These are phyloP conservation scores for Heliothis virescens DNA, from an alignment of 1,140 invertebrate genomes.

Conservation along the genomic window DNA sequence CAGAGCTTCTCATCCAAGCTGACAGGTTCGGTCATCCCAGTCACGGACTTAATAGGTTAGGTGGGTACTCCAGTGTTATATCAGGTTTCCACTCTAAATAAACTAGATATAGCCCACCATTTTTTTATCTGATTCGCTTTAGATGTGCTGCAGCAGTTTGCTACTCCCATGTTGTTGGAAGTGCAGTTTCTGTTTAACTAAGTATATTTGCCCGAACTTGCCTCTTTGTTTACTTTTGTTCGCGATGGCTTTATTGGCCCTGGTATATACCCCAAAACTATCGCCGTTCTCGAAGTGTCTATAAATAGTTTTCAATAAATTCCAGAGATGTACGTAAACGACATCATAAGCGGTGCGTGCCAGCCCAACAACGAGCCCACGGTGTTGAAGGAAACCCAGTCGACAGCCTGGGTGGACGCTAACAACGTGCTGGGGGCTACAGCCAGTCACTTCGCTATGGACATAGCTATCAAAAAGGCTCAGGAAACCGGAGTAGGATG, in stretches of 20 bases:
- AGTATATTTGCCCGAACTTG: no score
- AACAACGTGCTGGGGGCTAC: conserved; percentile 94
- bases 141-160: no score
- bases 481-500: conserved; percentile 94
- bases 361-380: conserved; percentile 87
- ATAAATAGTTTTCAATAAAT: conserved; percentile 2
- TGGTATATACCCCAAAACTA: no score
- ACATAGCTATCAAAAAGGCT: conserved; percentile 95
- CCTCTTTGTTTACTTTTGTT: no score
- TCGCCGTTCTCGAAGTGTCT: no score
- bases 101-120: no score
- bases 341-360: conserved; percentile 86
- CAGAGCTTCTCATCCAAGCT: conserved; percentile 93
- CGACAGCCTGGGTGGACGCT: conserved; percentile 95
- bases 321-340: conserved; percentile 89
- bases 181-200: no score
- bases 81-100: background rate
- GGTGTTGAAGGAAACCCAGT: conserved; percentile 90
- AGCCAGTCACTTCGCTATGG: conserved; percentile 96
- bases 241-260: no score
- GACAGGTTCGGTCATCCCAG: conserved; percentile 96
- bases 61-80: conserved; percentile 76
- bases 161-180: no score
- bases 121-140: no score
- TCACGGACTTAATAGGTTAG: conserved; percentile 96